phyloP scores from a whole-genome alignment of 1,140 invertebrate species.

The Drosophila repleta region DNA sequence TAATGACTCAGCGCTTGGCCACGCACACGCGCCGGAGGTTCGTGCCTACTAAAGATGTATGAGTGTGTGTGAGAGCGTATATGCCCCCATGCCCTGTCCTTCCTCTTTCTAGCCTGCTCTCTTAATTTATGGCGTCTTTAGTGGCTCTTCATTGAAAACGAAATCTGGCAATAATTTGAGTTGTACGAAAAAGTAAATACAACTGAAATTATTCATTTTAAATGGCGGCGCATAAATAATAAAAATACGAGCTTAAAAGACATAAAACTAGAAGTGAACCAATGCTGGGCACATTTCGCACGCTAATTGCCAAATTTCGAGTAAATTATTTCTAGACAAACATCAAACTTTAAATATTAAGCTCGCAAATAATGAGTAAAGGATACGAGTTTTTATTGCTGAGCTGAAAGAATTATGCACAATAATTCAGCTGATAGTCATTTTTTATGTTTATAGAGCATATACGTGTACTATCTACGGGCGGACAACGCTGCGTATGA shows the following conservation, averaged over 20 bases:
- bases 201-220: constrained; percentile 53
- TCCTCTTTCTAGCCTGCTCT: constrained; percentile 34
- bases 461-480: background rate
- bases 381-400: background rate
- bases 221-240: constrained; percentile 18
- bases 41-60: constrained; percentile 37
- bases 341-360: background rate
- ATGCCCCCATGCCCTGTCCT: background rate
- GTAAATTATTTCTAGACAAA: background rate
- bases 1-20: constrained; percentile 74
- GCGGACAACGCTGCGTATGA: constrained; percentile 29
- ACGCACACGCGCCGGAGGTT: constrained; percentile 51
- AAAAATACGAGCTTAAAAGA: constrained; percentile 2
- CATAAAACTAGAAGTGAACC: background rate
- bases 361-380: background rate
- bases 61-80: constrained; percentile 25
- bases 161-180: constrained; percentile 30
- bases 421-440: background rate
- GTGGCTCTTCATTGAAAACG: constrained; percentile 48
- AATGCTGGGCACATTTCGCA: background rate
- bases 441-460: no score
- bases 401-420: background rate
- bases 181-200: constrained; percentile 40
- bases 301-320: background rate
- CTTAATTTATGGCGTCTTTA: constrained; percentile 72